Evolutionary conservation across 2,797 vertebrate genomes (phyloP).

Genomic region (Remorina albescens): DNA sequence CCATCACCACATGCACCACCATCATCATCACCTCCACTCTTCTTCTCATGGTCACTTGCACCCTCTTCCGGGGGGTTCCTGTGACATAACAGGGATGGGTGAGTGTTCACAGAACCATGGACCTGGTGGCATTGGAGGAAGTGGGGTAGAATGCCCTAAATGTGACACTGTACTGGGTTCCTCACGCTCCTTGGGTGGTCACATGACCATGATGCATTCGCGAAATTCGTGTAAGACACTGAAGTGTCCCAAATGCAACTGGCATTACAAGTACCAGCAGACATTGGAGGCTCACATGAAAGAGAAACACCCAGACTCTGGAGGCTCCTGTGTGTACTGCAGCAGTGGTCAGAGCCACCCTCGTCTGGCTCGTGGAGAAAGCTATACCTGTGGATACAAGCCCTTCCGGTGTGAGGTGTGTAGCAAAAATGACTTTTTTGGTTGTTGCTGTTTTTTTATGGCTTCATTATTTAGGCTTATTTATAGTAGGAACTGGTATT

Average conservation of each 20-base stretch:
- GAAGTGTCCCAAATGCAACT: constrained; percentile 99
- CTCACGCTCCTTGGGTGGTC: constrained; percentile 96
- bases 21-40: constrained; percentile 90
- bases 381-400: constrained; percentile 99
- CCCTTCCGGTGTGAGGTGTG: constrained; percentile 97
- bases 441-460: neutral
- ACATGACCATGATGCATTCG: constrained; percentile 99
- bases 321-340: constrained; percentile 95
- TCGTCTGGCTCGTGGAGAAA: constrained; percentile 96
- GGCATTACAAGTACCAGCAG: constrained; percentile 99
- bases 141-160: constrained; percentile 98
- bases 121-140: constrained; percentile 84
- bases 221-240: constrained; percentile 99
- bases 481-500: neutral
- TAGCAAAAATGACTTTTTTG: neutral
- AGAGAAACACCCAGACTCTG: constrained; percentile 98
- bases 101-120: constrained; percentile 92
- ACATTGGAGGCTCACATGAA: constrained; percentile 99
- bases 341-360: constrained; percentile 97
- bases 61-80: constrained; percentile 90
- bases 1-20: constrained; percentile 87
- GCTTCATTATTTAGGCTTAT: constrained; percentile 1
- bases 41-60: constrained; percentile 87
- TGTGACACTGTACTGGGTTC: constrained; percentile 98
- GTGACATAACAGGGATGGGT: constrained; percentile 89